A percentile compares a stretch with the other conserved stretches of the same genome.
Evolutionary conservation across 2,113 vertebrate species (phyloP).

Genomic region (Willisornis vidua): DNA sequence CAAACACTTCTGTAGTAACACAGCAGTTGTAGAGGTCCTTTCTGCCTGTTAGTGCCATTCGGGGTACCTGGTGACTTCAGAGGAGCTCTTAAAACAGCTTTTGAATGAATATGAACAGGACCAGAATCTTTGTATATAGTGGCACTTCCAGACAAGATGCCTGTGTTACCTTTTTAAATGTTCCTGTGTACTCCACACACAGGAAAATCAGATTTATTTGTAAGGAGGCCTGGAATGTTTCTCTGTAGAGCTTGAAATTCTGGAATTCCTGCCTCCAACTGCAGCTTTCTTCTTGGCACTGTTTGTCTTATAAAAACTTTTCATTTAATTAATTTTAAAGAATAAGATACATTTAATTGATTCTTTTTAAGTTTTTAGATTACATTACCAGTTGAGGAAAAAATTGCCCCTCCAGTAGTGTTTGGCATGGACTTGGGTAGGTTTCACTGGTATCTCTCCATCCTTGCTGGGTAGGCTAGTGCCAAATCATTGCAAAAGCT

Average conservation of each 20-base stretch:
- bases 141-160: not conserved
- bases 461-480: not conserved
- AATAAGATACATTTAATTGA: not conserved
- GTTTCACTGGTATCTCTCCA: not conserved
- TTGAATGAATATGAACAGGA: not conserved
- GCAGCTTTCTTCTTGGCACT: not conserved
- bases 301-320: not conserved
- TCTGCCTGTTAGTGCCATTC: not conserved
- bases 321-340: not conserved
- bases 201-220: not conserved
- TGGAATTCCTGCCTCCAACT: not conserved
- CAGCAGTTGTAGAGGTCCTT: not conserved
- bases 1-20: not conserved
- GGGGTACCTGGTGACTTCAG: not conserved
- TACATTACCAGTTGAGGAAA: not conserved
- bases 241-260: not conserved
- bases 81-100: not conserved
- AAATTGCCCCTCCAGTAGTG: not conserved
- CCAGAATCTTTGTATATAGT: not conserved
- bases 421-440: not conserved
- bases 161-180: not conserved
- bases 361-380: not conserved
- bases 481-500: rapidly evolving
- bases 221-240: not conserved
- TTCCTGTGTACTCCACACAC: not conserved